These are phyloP conservation scores for Pentamera pediparva DNA, from an alignment of 53 echinoderm and acorn worm genomes.

Conservation along the genomic window DNA sequence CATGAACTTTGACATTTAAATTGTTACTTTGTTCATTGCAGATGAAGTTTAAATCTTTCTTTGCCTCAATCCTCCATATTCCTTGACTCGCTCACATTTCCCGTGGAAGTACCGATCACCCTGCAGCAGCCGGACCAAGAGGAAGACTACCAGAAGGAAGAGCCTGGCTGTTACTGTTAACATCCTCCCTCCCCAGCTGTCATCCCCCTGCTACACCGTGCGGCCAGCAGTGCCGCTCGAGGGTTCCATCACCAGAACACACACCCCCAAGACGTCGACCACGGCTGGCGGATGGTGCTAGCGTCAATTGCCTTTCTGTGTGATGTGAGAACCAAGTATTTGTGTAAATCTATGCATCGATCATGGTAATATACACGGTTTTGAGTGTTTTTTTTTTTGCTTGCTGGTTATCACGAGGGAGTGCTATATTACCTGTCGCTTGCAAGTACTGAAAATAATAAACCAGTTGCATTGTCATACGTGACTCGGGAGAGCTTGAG, in stretches of 20 bases:
- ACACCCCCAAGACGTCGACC: too few species aligned
- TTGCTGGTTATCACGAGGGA: too few species aligned
- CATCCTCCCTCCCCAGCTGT: background rate
- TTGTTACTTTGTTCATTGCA: background rate
- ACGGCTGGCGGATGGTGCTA: background rate
- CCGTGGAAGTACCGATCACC: conserved; percentile 71
- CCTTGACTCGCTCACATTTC: conserved; percentile 55
- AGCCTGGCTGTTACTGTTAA: conserved; percentile 88
- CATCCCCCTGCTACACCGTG: background rate
- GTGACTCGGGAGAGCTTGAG: too few species aligned
- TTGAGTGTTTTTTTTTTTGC: conserved; percentile 11
- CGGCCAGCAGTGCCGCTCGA: too few species aligned
- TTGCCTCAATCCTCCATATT: background rate
- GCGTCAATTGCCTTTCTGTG: conserved; percentile 14
- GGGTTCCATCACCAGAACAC: too few species aligned
- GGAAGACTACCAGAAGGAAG: conserved; percentile 72
- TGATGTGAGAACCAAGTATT: conserved; percentile 3
- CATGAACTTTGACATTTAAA: too few species aligned
- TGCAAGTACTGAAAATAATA: too few species aligned
- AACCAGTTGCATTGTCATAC: too few species aligned
- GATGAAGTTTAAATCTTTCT: background rate
- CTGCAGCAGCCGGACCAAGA: conserved; percentile 76
- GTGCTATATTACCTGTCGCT: too few species aligned
- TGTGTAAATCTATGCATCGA: conserved; percentile 34
- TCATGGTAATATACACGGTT: conserved; percentile 14